Evolutionary conservation across 2,888 invertebrate species (phyloP).

Genomic region (Scrobipalpa costella): DNA sequence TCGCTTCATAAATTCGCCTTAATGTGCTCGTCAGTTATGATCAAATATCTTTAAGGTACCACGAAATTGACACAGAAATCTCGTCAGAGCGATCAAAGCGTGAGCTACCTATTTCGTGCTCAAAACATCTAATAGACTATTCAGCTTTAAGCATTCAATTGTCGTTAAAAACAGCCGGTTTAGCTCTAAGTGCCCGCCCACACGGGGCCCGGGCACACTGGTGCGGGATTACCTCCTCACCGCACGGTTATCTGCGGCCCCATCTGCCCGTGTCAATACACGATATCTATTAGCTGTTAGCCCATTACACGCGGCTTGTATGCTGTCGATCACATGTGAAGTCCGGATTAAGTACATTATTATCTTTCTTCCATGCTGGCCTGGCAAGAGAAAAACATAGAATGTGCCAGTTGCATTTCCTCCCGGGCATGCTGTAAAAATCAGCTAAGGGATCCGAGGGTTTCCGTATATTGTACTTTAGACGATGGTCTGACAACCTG

Average conservation of each 20-base stretch:
- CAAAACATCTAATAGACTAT: background rate
- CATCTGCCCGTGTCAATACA: conserved; percentile 18
- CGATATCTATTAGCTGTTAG: conserved; percentile 14
- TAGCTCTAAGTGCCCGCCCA: conserved; percentile 10
- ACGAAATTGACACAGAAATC: too few relatives aligned
- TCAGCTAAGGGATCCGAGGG: too few relatives aligned
- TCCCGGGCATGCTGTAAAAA: too few relatives aligned
- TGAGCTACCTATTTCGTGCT: background rate
- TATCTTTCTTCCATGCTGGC: background rate
- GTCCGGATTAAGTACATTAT: conserved; percentile 12
- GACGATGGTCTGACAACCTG: too few relatives aligned
- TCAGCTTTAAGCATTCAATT: conserved; percentile 8
- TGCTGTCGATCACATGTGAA: conserved; percentile 13
- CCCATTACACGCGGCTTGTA: background rate
- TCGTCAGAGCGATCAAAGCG: background rate
- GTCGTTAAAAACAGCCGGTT: conserved; percentile 5
- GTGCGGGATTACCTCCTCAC: background rate
- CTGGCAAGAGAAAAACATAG: too few relatives aligned
- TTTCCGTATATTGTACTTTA: too few relatives aligned
- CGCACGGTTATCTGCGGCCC: conserved; percentile 4
- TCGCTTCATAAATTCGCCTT: too few relatives aligned
- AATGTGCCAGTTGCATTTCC: too few relatives aligned
- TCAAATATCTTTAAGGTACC: too few relatives aligned
- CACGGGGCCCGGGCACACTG: background rate
- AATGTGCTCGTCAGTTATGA: too few relatives aligned